phyloP scores from a whole-genome alignment of 2,113 vertebrate species.

The Urocitellus parryii region DNA sequence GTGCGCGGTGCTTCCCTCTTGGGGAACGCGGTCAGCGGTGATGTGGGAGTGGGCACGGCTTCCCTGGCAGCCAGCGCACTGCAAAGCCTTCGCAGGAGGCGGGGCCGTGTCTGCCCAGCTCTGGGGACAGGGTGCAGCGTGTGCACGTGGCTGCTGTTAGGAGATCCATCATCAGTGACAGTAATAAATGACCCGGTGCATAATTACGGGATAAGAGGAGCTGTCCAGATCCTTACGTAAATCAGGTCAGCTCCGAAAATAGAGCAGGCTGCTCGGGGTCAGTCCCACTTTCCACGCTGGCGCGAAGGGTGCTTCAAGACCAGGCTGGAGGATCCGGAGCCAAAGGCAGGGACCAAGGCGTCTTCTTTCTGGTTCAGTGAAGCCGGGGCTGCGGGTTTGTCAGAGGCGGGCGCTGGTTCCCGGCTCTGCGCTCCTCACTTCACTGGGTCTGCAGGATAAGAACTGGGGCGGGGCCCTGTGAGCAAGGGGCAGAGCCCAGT shows the following conservation, averaged over 20 bases:
- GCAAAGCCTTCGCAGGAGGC: no score
- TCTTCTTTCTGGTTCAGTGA: neutral
- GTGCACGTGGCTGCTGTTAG: neutral
- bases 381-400: fast-evolving
- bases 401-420: fast-evolving
- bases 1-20: no score
- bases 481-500: neutral
- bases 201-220: neutral
- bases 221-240: neutral
- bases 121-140: fast-evolving
- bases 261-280: slow-evolving; percentile 37
- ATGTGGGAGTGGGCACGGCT: no score
- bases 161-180: neutral
- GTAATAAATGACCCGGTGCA: neutral
- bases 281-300: neutral
- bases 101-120: fast-evolving
- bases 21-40: no score
- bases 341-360: fast-evolving
- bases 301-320: neutral
- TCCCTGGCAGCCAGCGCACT: no score
- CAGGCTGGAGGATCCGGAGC: neutral
- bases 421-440: neutral
- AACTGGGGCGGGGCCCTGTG: no score
- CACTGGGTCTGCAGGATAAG: no score
- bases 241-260: slow-evolving; percentile 65